These are phyloP conservation scores for Callipepla squamata DNA, from an alignment of 2,113 vertebrate genomes.

Conservation along the genomic window DNA sequence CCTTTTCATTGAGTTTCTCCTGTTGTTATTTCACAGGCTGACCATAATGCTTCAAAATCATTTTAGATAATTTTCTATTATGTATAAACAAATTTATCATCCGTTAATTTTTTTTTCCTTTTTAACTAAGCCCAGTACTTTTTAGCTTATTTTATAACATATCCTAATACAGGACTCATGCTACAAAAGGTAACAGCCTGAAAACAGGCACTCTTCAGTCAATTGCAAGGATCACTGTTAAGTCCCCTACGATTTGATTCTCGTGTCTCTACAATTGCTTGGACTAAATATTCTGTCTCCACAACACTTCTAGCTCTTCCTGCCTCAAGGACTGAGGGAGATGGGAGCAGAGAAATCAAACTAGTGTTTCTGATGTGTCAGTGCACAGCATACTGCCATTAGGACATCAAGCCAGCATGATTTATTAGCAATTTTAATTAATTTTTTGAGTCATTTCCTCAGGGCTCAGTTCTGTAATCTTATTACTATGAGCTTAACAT, in stretches of 20 bases:
- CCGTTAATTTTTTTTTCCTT: not conserved
- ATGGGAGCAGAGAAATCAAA: constrained; percentile 25
- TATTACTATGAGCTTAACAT: constrained; percentile 39
- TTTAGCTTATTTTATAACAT: not conserved
- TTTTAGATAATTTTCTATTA: not conserved
- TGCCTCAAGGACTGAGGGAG: not conserved
- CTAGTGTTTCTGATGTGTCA: constrained; percentile 26
- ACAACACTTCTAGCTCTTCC: not conserved
- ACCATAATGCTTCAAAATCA: not conserved
- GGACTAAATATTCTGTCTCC: constrained; percentile 2
- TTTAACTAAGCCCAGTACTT: not conserved
- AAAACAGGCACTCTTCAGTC: constrained; percentile 9
- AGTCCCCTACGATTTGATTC: not conserved
- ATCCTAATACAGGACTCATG: not conserved
- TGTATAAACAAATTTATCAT: not conserved
- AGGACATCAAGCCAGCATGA: constrained; percentile 45
- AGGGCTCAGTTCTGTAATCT: constrained; percentile 55
- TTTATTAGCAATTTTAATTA: constrained; percentile 65
- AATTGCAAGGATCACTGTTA: constrained; percentile 1
- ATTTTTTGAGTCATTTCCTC: constrained; percentile 66
- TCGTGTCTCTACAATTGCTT: constrained; percentile 2
- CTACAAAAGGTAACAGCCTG: not conserved
- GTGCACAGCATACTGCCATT: constrained; percentile 10
- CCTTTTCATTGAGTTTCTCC: too few species aligned
- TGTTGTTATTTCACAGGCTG: not conserved